These are phyloP conservation scores for Leuctra nigra DNA, from an alignment of 2,888 invertebrate species.

Conservation along the genomic window DNA sequence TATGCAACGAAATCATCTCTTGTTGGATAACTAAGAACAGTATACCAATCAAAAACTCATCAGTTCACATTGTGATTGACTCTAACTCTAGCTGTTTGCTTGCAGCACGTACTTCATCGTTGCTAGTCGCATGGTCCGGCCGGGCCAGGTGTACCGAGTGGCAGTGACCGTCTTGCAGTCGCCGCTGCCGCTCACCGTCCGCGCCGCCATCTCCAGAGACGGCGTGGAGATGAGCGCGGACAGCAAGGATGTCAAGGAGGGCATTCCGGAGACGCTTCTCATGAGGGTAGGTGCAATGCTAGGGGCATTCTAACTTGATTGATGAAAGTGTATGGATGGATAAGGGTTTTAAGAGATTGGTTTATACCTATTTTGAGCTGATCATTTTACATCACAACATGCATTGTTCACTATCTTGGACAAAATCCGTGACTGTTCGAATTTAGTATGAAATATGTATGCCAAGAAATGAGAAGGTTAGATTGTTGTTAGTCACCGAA, in stretches of 20 bases:
- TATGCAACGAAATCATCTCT: background rate
- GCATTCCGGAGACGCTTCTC: conserved; percentile 82
- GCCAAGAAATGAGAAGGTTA: no score
- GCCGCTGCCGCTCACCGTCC: conserved; percentile 71
- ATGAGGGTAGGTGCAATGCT: conserved; percentile 60
- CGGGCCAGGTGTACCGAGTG: conserved; percentile 84
- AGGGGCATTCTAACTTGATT: background rate
- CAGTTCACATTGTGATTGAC: background rate
- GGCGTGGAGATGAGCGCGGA: conserved; percentile 85
- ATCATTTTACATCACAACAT: no score
- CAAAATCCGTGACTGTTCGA: no score
- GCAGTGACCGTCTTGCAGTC: conserved; percentile 77
- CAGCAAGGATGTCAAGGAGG: conserved; percentile 72
- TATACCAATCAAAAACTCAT: no score
- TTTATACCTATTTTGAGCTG: no score
- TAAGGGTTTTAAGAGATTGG: no score
- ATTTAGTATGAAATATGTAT: no score
- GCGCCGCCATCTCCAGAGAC: conserved; percentile 83
- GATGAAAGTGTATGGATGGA: no score
- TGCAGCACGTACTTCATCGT: conserved; percentile 86
- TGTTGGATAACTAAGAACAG: background rate
- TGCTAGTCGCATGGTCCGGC: conserved; percentile 84
- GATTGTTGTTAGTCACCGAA: no score
- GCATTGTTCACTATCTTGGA: no score
- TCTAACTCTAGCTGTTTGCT: background rate